Percentiles rank a stretch among this genome's conserved stretches.
Conservation (phyloP, 1,140 invertebrate species). For the Trissolcus basalis region DNA sequence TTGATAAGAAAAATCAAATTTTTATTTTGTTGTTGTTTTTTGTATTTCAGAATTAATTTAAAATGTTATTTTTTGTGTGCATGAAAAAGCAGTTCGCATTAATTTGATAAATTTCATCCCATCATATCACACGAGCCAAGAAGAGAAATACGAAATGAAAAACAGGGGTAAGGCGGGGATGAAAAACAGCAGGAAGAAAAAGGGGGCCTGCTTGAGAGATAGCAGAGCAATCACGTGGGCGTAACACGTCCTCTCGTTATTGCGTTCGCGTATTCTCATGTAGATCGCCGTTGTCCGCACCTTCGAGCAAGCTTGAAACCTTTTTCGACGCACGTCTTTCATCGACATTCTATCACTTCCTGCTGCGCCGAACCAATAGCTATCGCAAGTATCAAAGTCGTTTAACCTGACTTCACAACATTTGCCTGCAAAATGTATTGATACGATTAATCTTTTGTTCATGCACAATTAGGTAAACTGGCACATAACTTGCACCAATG, state of each 20-base stretch:
- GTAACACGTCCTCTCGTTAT: constrained; percentile 69
- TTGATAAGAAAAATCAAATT: too few relatives aligned
- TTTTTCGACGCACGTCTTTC: constrained; percentile 37
- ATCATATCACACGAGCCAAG: constrained; percentile 51
- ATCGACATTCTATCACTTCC: constrained; percentile 54
- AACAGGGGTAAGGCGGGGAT: constrained; percentile 14
- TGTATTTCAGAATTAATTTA: not conserved
- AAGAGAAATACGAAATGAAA: constrained; percentile 35
- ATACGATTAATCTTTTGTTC: constrained; percentile 26
- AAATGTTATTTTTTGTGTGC: not conserved
- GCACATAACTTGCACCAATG: not conserved
- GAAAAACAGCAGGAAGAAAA: constrained; percentile 29
- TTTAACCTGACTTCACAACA: constrained; percentile 34
- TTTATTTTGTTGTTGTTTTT: too few relatives aligned
- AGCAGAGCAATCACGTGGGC: constrained; percentile 67
- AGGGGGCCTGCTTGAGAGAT: constrained; percentile 52
- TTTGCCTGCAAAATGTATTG: constrained; percentile 41
- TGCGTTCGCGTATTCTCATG: constrained; percentile 63
- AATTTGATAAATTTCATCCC: constrained; percentile 40
- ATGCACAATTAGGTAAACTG: constrained; percentile 16
- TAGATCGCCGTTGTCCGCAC: constrained; percentile 65
- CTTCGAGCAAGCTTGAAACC: constrained; percentile 53
- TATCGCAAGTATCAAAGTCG: constrained; percentile 36
- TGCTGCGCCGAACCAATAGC: constrained; percentile 39
- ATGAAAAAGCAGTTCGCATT: constrained; percentile 8